Percentiles rank a stretch among this genome's conserved stretches.
Conservation (phyloP, 2,888 invertebrate genomes). For the Sipha maydis region DNA sequence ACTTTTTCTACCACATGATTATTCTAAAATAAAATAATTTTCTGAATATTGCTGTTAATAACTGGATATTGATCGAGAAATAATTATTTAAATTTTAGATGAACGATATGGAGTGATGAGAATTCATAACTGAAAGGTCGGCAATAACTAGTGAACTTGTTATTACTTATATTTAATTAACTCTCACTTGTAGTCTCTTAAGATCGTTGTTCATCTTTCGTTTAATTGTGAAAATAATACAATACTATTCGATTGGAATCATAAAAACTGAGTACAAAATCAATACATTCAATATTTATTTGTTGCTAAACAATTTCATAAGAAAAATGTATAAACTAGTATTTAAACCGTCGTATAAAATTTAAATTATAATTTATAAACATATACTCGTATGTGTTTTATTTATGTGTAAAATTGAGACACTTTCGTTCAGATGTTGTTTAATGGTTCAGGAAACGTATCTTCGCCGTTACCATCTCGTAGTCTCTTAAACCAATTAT, state of each 20-base stretch:
- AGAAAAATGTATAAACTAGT: neutral
- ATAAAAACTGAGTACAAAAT: neutral
- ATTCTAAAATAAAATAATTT: neutral
- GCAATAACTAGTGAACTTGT: neutral
- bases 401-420: neutral
- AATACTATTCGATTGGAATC: neutral
- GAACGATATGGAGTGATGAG: neutral
- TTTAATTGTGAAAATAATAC: neutral
- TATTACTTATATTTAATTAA: neutral
- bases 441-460: constrained; percentile 5
- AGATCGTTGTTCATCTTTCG: neutral
- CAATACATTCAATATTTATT: neutral
- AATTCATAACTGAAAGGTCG: neutral
- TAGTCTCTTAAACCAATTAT: constrained; percentile 70
- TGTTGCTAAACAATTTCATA: neutral
- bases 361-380: neutral
- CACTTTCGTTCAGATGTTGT: neutral
- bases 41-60: neutral
- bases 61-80: no score
- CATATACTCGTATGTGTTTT: neutral
- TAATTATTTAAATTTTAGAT: neutral
- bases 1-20: neutral
- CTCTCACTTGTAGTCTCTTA: neutral
- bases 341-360: neutral
- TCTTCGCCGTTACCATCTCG: constrained; percentile 65